Base-by-base conservation (phyloP, 2,113 vertebrate species). In the Pelecanoides urinatrix region DNA sequence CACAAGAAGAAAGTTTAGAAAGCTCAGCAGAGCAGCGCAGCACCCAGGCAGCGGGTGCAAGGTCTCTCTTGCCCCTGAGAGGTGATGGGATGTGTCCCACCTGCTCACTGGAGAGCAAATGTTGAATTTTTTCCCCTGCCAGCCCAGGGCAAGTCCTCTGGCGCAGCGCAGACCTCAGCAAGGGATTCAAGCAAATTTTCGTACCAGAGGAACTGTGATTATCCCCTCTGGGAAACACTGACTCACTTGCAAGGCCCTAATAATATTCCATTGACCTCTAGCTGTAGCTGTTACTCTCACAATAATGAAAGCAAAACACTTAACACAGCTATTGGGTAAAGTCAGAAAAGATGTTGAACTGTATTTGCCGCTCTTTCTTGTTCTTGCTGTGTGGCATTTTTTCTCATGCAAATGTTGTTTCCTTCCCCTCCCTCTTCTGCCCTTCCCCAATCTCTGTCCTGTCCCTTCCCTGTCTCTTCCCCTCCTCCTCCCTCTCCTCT, bases 371-470 rank as follows among this genome's bases (percentile, higher is more conserved):
- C 82, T 72, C 74, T 36, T 49, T 45, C 59, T 88, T 15, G 52
- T 81, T 88, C 45, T 80, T 75, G 76, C 96, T 86, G 83, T 77
- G 76, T 93, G 81, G 83, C 89, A 13, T 59, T 78, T 82, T 55
- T 58, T 73, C 81, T 86, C 94, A 90, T 86, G 62, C 92, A 8
- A 56, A n/a, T 85, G 88, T 91, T 92, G 68, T 80, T 82, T 81
- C 74, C 80, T 45, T 52, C 72, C 44, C 62, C 44, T 21, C 32
- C 42, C 56, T 53, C 58, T 17, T 16, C 78, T 55, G 66, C 40
- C 81, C 55, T 52, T 32, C 45, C 75, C 67, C 80, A 9, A 0
- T 19, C 40, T 8, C 71, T 4, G 7, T 26, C 63, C 40, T 8
- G 19, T 20, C 53, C 72, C 77, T 20, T 16, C 34, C 52, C 49